Conservation (phyloP, 1,140 invertebrate species). For the Drosophila murphyi region DNA sequence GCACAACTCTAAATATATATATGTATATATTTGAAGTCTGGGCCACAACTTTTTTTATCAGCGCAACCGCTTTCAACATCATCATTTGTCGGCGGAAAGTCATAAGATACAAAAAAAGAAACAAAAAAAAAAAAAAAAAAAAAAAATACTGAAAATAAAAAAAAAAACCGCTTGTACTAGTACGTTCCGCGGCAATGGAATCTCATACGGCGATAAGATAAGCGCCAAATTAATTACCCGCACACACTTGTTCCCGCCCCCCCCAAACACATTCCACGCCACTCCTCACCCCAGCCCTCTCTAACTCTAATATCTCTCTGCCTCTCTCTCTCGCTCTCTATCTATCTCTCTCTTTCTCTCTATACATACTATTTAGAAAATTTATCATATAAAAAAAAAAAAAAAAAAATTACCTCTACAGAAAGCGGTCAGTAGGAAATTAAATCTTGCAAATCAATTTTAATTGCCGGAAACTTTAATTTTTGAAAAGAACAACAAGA, state of each 20-base stretch:
- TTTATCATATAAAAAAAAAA: conserved; percentile 17
- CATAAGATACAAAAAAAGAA: conserved; percentile 40
- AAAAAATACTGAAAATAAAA: conserved; percentile 26
- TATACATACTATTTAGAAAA: background rate
- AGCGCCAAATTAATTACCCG: conserved; percentile 75
- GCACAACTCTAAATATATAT: conserved; percentile 5
- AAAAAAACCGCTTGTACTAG: conserved; percentile 26
- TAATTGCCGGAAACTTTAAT: background rate
- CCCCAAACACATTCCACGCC: background rate
- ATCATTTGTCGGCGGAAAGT: conserved; percentile 43
- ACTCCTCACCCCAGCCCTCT: conserved; percentile 3
- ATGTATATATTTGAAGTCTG: conserved; percentile 5
- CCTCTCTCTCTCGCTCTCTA: conserved; percentile 16
- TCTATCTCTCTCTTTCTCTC: conserved; percentile 16
- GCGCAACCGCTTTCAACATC: conserved; percentile 49
- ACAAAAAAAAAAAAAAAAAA: conserved; percentile 9
- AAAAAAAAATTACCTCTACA: too few species aligned
- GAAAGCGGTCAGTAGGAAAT: background rate
- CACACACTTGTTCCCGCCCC: conserved; percentile 37
- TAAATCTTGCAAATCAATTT: background rate
- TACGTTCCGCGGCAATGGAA: conserved; percentile 47
- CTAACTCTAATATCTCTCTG: conserved; percentile 32
- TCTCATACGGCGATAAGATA: conserved; percentile 74
- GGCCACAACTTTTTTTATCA: conserved; percentile 43
- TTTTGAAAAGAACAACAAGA: background rate